phyloP scores from a whole-genome alignment of 92 coral and sea anemone genomes.

The Montipora capitata region DNA sequence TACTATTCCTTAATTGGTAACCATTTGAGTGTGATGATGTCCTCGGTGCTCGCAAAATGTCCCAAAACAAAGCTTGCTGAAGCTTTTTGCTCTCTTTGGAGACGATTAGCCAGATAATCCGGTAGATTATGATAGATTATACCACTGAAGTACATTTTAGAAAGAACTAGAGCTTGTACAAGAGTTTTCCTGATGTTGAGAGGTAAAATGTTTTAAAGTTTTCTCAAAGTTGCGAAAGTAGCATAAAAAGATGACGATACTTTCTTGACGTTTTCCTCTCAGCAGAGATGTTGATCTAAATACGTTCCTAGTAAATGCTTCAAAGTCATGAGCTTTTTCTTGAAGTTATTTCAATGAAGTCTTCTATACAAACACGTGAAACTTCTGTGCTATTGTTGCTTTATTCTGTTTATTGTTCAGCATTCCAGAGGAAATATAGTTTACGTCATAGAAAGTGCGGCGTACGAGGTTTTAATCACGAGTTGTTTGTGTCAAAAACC shows the following conservation, averaged over 20 bases:
- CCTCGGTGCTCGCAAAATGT: not conserved
- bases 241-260: not conserved
- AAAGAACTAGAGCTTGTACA: not conserved
- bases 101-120: not conserved
- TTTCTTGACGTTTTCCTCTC: not conserved
- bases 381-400: not conserved
- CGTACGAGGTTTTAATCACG: too few relatives aligned
- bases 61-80: not conserved
- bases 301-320: not conserved
- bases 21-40: not conserved
- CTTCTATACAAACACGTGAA: not conserved
- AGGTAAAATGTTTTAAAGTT: not conserved
- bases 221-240: too few relatives aligned
- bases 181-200: not conserved
- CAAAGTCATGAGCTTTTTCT: too few relatives aligned
- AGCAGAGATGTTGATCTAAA: not conserved
- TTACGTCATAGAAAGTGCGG: too few relatives aligned
- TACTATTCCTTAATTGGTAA: not conserved
- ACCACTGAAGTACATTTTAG: not conserved
- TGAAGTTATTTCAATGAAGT: too few relatives aligned
- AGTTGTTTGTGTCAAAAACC: too few relatives aligned
- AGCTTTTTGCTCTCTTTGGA: not conserved
- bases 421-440: conserved; percentile 77
- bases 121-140: too few relatives aligned
- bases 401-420: not conserved